Evolutionary conservation across 1,140 invertebrate genomes (phyloP), one percentile per base, ranked within the genome.

Genomic region (Lasaia peninsularis): DNA sequence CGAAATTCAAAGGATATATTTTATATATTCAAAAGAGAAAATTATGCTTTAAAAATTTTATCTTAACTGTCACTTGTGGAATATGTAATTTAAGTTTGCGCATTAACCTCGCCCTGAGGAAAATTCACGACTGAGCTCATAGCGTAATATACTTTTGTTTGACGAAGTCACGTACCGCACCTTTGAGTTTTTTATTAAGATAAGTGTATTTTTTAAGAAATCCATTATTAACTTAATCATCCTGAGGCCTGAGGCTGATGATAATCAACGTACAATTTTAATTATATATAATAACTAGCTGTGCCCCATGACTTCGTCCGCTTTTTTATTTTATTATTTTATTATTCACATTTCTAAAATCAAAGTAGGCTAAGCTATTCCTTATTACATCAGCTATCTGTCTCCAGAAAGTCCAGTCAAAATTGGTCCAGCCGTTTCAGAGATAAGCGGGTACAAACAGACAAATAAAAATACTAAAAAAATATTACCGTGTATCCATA

Each of bases 11-110:
- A 44, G 14, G 11, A 21, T 55, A 40, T 21, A 40, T 55, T 55
- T 55, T 55, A 55, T 55, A 55, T 44, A 55, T 44, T 55, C 57
- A 58, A 44, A 65, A 70, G 67, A 63, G 63, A 61, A 70, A 65
- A 70, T 63, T 66, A 65, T 52, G 59, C 59, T 71, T 79, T 75
- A 69, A 75, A 75, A 69, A 67, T 75, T 77, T 78, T 73, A 71
- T 77, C 71, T 76, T 69, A 75, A 78, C 69, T 76, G 73, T 78
- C 78, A 74, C 71, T 73, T 64, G 59, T 55, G 69, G 70, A 76
- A 76, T 75, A 78, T 70, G 73, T 70, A 78, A 79, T 81, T 79
- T 81, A 82, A 82, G 79, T 82, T 82, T 77, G 73, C 65, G 75
- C 79, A 72, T 82, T 78, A 82, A 82, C 75, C 69, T 72, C 71